Evolutionary conservation across 2,113 vertebrate species (phyloP).

Genomic region (Pseudopipra pipra): DNA sequence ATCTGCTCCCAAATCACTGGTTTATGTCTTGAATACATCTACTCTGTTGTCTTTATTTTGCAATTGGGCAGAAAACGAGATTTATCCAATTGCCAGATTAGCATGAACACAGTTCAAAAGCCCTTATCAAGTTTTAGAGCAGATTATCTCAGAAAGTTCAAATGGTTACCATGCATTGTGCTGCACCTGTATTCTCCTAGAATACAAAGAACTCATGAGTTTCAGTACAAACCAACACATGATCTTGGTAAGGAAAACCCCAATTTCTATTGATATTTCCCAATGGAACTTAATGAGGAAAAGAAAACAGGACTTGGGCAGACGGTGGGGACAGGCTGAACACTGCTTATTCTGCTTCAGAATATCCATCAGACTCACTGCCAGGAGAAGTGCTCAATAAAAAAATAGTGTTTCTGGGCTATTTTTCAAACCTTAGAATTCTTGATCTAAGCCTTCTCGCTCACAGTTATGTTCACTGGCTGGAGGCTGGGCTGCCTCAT

Average conservation of each 20-base stretch:
- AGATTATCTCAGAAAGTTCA: conserved; percentile 39
- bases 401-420: background rate
- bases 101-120: conserved; percentile 1
- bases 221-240: background rate
- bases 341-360: background rate
- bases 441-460: background rate
- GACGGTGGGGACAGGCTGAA: background rate
- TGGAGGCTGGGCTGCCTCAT: background rate
- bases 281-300: background rate
- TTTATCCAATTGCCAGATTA: conserved; percentile 15
- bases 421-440: background rate
- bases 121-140: conserved; percentile 6
- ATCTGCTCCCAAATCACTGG: background rate
- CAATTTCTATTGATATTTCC: conserved; percentile 48
- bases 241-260: background rate
- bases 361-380: background rate
- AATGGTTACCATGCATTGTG: background rate
- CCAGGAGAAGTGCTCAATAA: background rate
- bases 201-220: background rate
- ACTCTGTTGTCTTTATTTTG: background rate
- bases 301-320: conserved; percentile 19
- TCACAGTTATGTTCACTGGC: rapidly evolving
- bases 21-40: background rate
- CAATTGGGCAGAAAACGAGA: background rate
- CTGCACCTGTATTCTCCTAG: background rate